These are phyloP conservation scores for Ceriagrion tenellum DNA, from an alignment of 2,888 invertebrate species.

Conservation along the genomic window DNA sequence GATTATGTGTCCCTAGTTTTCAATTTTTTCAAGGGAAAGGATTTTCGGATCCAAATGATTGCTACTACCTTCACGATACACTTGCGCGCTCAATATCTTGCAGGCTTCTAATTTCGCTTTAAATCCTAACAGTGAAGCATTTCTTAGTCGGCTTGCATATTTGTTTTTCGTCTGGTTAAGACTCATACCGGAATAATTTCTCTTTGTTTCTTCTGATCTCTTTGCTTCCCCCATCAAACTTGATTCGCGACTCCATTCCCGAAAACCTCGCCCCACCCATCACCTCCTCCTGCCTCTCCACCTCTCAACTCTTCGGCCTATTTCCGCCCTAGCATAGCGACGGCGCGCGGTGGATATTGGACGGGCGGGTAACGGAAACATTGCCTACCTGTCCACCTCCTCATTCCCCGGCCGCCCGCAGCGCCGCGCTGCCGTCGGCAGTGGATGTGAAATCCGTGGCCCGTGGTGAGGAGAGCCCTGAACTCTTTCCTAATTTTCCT, in stretches of 20 bases:
- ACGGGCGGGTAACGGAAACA: slow-evolving; percentile 9
- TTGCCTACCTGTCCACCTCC: background rate
- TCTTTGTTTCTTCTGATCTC: background rate
- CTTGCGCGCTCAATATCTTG: background rate
- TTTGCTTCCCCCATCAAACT: background rate
- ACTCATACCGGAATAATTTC: background rate
- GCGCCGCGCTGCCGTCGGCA: slow-evolving; percentile 9
- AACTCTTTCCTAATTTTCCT: background rate
- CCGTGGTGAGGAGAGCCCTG: background rate
- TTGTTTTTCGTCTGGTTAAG: background rate
- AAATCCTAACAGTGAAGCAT: background rate
- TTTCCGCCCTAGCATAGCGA: too few species aligned
- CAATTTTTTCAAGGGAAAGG: too few species aligned
- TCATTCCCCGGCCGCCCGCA: slow-evolving; percentile 35
- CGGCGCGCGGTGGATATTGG: background rate
- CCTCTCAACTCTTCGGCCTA: slow-evolving; percentile 5
- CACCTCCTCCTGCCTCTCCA: background rate
- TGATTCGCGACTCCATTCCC: background rate
- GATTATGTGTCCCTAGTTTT: too few species aligned
- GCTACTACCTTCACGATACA: too few species aligned
- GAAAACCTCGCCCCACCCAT: background rate
- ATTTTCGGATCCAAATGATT: too few species aligned
- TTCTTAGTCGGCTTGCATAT: background rate
- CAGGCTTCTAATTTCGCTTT: background rate
- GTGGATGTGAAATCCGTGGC: background rate